Evolutionary conservation across 2,888 invertebrate species (phyloP).

Genomic region (Rosalia funebris): DNA sequence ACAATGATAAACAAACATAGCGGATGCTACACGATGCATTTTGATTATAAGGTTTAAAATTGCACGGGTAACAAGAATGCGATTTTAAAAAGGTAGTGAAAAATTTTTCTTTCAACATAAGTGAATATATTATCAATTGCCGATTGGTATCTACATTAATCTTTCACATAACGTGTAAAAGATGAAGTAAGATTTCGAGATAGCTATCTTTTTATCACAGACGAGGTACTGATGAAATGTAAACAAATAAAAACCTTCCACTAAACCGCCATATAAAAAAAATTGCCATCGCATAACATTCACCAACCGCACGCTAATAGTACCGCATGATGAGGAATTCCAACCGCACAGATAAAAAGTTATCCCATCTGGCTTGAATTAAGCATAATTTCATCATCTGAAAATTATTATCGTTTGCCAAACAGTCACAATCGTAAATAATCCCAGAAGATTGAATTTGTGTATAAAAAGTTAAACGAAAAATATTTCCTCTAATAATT

Average conservation of each 20-base stretch:
- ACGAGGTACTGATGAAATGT: constrained; percentile 18
- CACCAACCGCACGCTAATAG: neutral
- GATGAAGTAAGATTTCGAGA: constrained; percentile 13
- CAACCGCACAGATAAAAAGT: constrained; percentile 16
- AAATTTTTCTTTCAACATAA: neutral
- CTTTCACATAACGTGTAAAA: neutral
- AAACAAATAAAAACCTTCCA: constrained; percentile 5
- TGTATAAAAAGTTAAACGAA: constrained; percentile 44
- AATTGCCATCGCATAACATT: neutral
- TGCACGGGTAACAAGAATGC: constrained; percentile 46
- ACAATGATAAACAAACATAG: constrained; percentile 1
- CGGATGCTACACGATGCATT: constrained; percentile 1
- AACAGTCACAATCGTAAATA: constrained; percentile 11
- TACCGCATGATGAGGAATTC: neutral
- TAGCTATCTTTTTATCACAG: constrained; percentile 30
- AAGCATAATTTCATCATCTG: constrained; percentile 12
- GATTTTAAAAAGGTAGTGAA: constrained; percentile 31
- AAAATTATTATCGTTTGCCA: constrained; percentile 3
- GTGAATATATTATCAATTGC: neutral
- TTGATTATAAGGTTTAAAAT: constrained; percentile 36
- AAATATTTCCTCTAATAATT: constrained; percentile 41
- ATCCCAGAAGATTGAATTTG: constrained; percentile 35
- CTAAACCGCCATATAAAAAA: neutral
- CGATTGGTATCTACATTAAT: constrained; percentile 7
- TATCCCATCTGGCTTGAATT: neutral